Base-by-base conservation (phyloP, 2,888 invertebrate species). In the Diplazon laetatorius region DNA sequence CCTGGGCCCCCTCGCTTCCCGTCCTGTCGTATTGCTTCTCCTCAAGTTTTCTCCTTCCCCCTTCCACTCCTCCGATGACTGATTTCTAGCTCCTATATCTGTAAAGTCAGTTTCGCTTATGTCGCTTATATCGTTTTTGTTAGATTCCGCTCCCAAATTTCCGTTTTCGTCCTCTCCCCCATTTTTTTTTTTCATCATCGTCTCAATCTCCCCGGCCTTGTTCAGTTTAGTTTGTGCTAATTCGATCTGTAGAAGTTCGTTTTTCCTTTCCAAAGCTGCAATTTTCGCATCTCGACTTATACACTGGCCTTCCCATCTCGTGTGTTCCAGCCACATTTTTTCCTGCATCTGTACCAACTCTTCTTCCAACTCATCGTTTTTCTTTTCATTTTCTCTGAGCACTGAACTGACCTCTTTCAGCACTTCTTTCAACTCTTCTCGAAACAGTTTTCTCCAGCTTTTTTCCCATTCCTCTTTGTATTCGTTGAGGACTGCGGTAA, bases 341-440 rank as follows among this genome's bases (percentile, higher is more conserved):
- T 52, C 25, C 25, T 68, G 55, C 55, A 55, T 52, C 6, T 30
- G 22, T 1, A 25, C 55, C 25, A 68, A 2, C 14, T 68, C 66
- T 4, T 42, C 42, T 42, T 42, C 42, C 9, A 42, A 4, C 4
- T n/a, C n/a, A 4, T 42, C n/a, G 4, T n/a, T 42, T 10, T n/a
- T 42, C 4, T 2, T n/a, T 4, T 42, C 42, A n/a, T n/a, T n/a
- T n/a, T 42, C n/a, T 1, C n/a, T 42, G 6, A 30, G 30, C 30
- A 30, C 30, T 42, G 12, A 4, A 12, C n/a, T 10, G n/a, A n/a
- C 42, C 42, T 42, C 42, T 4, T n/a, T 42, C 4, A 42, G 12
- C 9, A 42, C 2, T 4, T 42, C n/a, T n/a, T 10, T 10, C 4
- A 42, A 4, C n/a, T 42, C 42, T 4, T n/a, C n/a, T 4, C 42